phyloP scores from a whole-genome alignment of 2,888 invertebrate genomes.

The Macrosoma leucophasiata region DNA sequence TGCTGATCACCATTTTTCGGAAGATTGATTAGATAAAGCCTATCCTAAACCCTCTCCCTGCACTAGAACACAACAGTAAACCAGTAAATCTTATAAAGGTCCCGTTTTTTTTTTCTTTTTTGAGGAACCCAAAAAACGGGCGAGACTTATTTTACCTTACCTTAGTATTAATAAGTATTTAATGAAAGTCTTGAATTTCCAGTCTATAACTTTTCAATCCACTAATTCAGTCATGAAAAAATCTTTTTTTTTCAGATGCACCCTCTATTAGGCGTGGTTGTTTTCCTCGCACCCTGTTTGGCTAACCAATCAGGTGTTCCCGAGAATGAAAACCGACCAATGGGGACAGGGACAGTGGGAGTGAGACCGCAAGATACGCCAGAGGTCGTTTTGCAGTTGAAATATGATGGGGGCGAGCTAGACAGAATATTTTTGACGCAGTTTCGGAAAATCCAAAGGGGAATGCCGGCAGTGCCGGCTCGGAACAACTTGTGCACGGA shows the following conservation, averaged over 20 bases:
- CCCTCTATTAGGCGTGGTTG: constrained; percentile 52
- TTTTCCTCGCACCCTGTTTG: constrained; percentile 24
- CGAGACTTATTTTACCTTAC: no score
- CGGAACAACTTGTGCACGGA: constrained; percentile 56
- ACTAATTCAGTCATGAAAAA: no score
- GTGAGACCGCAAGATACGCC: constrained; percentile 44
- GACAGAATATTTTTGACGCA: constrained; percentile 68
- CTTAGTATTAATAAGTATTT: no score
- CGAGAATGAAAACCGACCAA: constrained; percentile 37
- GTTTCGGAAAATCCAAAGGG: constrained; percentile 42
- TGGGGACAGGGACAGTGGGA: constrained; percentile 26
- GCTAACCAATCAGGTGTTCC: constrained; percentile 41
- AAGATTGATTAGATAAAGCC: no score
- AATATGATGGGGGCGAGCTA: constrained; percentile 63
- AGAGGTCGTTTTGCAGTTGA: constrained; percentile 63
- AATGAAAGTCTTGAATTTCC: no score
- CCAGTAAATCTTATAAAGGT: no score
- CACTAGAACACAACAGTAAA: no score
- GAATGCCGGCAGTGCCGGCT: constrained; percentile 51
- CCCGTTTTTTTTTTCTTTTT: no score
- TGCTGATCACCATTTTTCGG: no score
- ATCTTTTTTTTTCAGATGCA: constrained; percentile 39
- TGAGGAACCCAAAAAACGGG: no score
- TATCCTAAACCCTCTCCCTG: no score
- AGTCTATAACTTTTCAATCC: no score